Evolutionary conservation across 2,888 invertebrate genomes (phyloP).

Genomic region (Neoaliturus tenellus): DNA sequence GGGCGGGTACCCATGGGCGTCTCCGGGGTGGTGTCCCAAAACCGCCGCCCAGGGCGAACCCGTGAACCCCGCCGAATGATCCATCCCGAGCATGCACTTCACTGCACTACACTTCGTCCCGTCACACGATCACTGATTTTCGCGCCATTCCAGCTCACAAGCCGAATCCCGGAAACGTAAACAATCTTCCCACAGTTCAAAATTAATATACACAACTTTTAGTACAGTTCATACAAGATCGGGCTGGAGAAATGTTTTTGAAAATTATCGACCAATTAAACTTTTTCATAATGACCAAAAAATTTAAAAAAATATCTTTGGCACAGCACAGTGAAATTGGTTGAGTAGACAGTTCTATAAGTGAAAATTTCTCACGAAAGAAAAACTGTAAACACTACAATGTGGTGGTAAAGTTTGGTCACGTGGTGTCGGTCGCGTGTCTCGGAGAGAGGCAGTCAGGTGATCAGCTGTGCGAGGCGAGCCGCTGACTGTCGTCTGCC

Average conservation of each 20-base stretch:
- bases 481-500: slow-evolving; percentile 34
- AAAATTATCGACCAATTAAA: not conserved
- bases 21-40: slow-evolving; percentile 73
- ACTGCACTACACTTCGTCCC: slow-evolving; percentile 43
- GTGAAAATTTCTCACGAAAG: not conserved
- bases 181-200: not conserved
- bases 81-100: slow-evolving; percentile 75
- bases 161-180: not conserved
- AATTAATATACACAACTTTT: not conserved
- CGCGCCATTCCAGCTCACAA: not conserved
- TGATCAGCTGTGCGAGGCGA: slow-evolving; percentile 30
- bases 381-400: not conserved
- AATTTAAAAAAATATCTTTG: not conserved
- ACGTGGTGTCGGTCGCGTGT: slow-evolving; percentile 36
- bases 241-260: not conserved
- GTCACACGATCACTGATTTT: not conserved
- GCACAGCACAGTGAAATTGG: not conserved
- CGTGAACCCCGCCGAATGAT: slow-evolving; percentile 79
- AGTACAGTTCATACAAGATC: not conserved
- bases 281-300: not conserved
- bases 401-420: too few species aligned
- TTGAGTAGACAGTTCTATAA: not conserved
- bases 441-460: not conserved
- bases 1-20: slow-evolving; percentile 73
- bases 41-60: slow-evolving; percentile 86